Conservation (phyloP, 2,888 invertebrate species). For the Synergus itoensis region DNA sequence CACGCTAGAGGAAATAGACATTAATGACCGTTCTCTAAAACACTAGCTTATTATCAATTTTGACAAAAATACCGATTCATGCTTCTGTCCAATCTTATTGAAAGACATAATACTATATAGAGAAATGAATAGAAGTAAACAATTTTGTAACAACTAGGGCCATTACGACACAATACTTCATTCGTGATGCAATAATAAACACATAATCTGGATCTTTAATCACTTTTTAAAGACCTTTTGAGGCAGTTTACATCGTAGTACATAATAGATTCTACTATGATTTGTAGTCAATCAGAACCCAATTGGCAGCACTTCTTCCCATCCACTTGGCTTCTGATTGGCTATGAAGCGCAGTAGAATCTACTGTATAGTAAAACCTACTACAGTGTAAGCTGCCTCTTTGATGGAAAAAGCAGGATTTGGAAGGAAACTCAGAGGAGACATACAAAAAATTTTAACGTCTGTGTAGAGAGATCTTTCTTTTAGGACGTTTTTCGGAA, state of each 20-base stretch:
- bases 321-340: too few species aligned
- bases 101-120: slow-evolving; percentile 49
- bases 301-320: too few species aligned
- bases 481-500: background rate
- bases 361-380: too few species aligned
- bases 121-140: slow-evolving; percentile 5
- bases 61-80: slow-evolving; percentile 28
- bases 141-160: slow-evolving; percentile 43
- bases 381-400: background rate
- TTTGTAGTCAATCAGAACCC: too few species aligned
- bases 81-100: slow-evolving; percentile 55
- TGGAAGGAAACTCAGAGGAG: slow-evolving; percentile 6
- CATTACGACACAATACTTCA: slow-evolving; percentile 73
- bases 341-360: too few species aligned
- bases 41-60: background rate
- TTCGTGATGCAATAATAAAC: slow-evolving; percentile 68
- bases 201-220: slow-evolving; percentile 44
- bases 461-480: background rate
- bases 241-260: too few species aligned
- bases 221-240: slow-evolving; percentile 34
- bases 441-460: slow-evolving; percentile 6
- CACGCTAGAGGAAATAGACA: slow-evolving; percentile 83
- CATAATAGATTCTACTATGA: too few species aligned
- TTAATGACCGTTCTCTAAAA: slow-evolving; percentile 20
- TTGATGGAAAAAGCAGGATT: slow-evolving; percentile 29